These are phyloP conservation scores for Chymomyza procnemis DNA, from an alignment of 2,888 invertebrate species.

Conservation along the genomic window DNA sequence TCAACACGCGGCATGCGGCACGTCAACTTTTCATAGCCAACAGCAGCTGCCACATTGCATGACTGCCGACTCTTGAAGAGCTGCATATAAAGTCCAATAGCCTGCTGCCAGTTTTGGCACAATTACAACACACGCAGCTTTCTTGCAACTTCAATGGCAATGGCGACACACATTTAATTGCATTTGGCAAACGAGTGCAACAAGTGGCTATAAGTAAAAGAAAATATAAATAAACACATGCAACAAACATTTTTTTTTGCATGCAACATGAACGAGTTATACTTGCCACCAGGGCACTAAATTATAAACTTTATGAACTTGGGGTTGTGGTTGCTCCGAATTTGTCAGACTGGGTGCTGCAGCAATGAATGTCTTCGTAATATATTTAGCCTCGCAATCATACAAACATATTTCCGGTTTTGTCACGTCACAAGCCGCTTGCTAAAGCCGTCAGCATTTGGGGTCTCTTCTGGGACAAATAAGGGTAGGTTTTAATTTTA, in stretches of 20 bases:
- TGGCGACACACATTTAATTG: constrained; percentile 66
- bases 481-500: constrained; percentile 60
- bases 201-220: constrained; percentile 39
- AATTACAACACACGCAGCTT: constrained; percentile 6
- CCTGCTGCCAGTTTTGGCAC: constrained; percentile 13
- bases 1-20: constrained; percentile 8
- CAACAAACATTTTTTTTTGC: constrained; percentile 22
- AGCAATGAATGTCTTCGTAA: constrained; percentile 28
- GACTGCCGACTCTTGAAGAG: not conserved
- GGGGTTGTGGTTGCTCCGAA: not conserved
- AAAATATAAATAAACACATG: constrained; percentile 40
- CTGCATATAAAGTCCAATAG: not conserved
- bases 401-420: constrained; percentile 58
- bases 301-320: constrained; percentile 32
- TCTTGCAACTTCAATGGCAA: not conserved
- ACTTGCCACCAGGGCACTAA: constrained; percentile 54
- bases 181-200: constrained; percentile 65
- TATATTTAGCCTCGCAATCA: constrained; percentile 35
- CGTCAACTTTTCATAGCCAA: constrained; percentile 2
- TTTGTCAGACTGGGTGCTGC: not conserved
- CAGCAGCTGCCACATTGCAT: not conserved
- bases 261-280: not conserved
- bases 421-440: no score
- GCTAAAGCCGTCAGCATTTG: no score
- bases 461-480: no score